These are phyloP conservation scores for Augochlorella aurata DNA, from an alignment of 2,888 invertebrate genomes.

Conservation along the genomic window DNA sequence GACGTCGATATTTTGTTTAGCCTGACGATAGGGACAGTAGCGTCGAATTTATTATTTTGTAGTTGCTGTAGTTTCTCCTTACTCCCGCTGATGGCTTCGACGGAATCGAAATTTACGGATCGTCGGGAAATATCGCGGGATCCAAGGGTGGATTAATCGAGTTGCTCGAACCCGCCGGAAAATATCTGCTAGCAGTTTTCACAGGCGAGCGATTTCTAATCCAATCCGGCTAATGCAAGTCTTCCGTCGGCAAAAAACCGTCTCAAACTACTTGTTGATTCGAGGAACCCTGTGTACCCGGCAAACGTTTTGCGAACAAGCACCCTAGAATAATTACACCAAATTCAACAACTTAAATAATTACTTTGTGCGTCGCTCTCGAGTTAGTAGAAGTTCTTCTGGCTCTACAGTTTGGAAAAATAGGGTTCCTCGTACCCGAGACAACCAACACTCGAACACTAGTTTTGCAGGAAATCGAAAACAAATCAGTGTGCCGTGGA, in stretches of 20 bases:
- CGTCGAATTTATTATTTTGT: neutral
- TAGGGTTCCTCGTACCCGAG: neutral
- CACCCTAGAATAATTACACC: conserved; percentile 1
- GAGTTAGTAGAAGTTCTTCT: neutral
- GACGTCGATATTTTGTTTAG: conserved; percentile 10
- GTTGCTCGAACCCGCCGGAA: neutral
- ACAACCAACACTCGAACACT: neutral
- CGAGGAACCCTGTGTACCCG: neutral
- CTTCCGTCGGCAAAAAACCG: conserved; percentile 11
- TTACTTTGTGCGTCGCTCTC: neutral
- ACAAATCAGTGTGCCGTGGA: neutral
- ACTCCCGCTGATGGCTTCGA: too few relatives aligned
- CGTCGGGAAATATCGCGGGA: neutral
- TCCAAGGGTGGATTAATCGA: neutral
- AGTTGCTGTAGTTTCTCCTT: neutral
- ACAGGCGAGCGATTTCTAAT: conserved; percentile 13
- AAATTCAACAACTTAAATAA: neutral
- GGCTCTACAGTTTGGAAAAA: neutral
- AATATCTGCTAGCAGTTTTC: too few relatives aligned
- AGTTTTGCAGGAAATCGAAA: neutral
- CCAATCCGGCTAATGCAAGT: conserved; percentile 8
- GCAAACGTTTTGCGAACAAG: neutral
- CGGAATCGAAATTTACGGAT: neutral
- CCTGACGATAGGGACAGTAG: neutral
- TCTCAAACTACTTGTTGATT: conserved; percentile 32